Conservation (phyloP, 2,113 vertebrate species). For the Zeus faber region DNA sequence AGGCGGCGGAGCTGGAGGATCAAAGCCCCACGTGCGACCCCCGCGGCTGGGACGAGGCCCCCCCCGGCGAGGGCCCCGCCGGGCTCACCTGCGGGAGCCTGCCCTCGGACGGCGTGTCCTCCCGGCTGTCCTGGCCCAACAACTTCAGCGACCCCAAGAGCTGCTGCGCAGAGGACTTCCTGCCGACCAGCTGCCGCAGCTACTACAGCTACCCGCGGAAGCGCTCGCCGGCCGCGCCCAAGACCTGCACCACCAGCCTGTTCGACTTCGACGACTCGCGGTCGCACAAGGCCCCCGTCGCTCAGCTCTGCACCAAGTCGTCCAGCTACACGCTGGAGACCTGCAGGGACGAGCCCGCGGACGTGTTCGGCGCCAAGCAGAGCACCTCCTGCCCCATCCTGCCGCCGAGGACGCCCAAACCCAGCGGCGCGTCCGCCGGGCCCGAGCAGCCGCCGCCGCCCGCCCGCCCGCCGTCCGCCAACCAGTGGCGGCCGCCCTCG, state of each 20-base stretch:
- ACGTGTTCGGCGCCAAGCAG: constrained; percentile 78
- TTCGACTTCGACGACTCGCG: constrained; percentile 79
- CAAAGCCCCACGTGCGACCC: constrained; percentile 83
- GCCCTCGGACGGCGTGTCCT: constrained; percentile 72
- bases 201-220: constrained; percentile 95
- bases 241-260: constrained; percentile 83
- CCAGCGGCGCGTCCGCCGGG: constrained; percentile 59
- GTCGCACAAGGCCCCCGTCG: constrained; percentile 52
- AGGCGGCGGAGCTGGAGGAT: constrained; percentile 70
- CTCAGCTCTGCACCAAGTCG: constrained; percentile 83
- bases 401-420: constrained; percentile 87
- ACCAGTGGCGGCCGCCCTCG: constrained; percentile 87
- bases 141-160: constrained; percentile 81
- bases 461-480: constrained; percentile 24
- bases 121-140: constrained; percentile 92
- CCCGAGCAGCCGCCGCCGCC: constrained; percentile 88
- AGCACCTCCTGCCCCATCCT: constrained; percentile 90
- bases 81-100: constrained; percentile 69
- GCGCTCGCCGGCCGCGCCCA: constrained; percentile 83
- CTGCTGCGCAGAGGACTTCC: constrained; percentile 77
- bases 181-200: constrained; percentile 82
- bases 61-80: constrained; percentile 68
- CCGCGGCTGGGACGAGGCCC: constrained; percentile 76
- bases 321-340: constrained; percentile 88
- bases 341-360: constrained; percentile 78